Evolutionary conservation across 2,797 vertebrate species (phyloP), one percentile per base, ranked within the genome.

Genomic region (Echeneis naucrates): DNA sequence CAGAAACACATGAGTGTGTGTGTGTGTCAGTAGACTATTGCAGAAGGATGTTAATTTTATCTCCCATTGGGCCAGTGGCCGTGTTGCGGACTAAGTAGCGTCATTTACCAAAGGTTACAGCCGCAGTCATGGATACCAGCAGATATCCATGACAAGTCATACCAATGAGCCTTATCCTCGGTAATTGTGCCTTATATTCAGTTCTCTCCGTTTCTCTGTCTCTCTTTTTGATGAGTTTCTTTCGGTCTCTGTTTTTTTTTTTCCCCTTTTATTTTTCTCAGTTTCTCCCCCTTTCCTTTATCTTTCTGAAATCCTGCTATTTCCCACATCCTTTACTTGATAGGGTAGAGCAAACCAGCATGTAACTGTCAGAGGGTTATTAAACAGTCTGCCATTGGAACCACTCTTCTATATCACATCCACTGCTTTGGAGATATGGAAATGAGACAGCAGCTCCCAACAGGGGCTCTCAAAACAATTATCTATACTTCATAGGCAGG

Each of bases 61-160:
- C 87, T 82, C 82, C 79, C 80, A 72, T 72, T 6, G 26, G 76
- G 55, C 75, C 75, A 62, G 57, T 87, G 84, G 69, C 74, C 64
- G 61, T 80, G 84, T 89, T 69, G 58, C 66, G 74, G 85, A 90
- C 82, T 88, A 84, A 89, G 84, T 80, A 72, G 71, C 88, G 88
- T 87, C 76, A 89, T 92, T 92, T 88, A 87, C 78, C 78, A 89
- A 84, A 92, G 89, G 84, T 91, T 91, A 80, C 71, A 77, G 80
- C 82, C 81, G 87, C 82, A 87, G 87, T 82, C 84, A 82, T 79
- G 84, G 86, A 87, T 85, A 86, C 57, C 60, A 73, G 85, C 63
- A 71, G 81, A 80, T n/a, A n/a, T n/a, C n/a, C n/a, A n/a, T 79
- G 75, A 91, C 85, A 89, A 88, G 73, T 86, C 87, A 79, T 72